A percentile compares a stretch with the other conserved stretches of the same genome.
These are phyloP conservation scores for Petrocephalus sullivani DNA, from an alignment of 2,797 vertebrate species.

Conservation along the genomic window DNA sequence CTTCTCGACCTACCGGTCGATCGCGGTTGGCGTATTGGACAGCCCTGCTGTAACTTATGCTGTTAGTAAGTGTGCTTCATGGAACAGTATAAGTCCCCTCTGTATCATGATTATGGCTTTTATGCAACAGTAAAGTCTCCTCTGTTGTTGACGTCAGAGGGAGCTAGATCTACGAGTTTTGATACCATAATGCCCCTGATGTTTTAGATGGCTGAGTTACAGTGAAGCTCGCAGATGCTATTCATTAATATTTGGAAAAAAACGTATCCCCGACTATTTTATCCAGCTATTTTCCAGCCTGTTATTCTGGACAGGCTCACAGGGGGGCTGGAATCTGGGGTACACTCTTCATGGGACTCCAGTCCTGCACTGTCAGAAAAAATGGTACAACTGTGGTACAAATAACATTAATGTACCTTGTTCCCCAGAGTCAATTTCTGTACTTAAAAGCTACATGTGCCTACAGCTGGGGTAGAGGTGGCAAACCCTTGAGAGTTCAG, in stretches of 20 bases:
- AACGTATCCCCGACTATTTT: neutral
- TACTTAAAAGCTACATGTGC: neutral
- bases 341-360: neutral
- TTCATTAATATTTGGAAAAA: neutral
- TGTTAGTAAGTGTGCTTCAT: neutral
- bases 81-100: neutral
- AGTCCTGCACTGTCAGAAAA: neutral
- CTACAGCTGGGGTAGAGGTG: neutral
- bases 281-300: neutral
- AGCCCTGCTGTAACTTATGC: neutral
- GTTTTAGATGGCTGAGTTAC: neutral
- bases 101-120: neutral
- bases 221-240: neutral
- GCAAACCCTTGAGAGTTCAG: neutral
- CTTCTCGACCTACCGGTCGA: too few species aligned
- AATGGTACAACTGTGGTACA: neutral
- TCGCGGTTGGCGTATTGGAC: too few species aligned
- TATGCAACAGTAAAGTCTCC: neutral
- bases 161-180: neutral
- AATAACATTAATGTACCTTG: neutral
- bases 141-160: neutral
- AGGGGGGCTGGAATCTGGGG: neutral
- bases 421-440: neutral
- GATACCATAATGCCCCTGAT: neutral
- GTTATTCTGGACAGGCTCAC: neutral